These are phyloP conservation scores for Anolis carolinensis DNA, from an alignment of 2,113 vertebrate genomes.

Conservation along the genomic window DNA sequence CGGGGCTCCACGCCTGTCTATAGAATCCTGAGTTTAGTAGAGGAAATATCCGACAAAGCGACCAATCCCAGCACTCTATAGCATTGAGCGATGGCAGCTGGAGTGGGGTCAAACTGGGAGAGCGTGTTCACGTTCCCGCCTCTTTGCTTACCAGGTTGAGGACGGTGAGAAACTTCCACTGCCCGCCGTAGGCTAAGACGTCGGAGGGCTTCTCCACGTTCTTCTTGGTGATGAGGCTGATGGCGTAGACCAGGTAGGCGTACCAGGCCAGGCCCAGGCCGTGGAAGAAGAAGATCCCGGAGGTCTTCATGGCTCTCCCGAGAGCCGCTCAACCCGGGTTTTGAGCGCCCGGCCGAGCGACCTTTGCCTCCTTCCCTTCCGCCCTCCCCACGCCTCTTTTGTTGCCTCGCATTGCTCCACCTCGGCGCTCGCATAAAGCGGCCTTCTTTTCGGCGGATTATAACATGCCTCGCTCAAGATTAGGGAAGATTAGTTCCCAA, in stretches of 20 bases:
- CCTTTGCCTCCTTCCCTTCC: constrained; percentile 35
- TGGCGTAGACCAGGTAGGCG: constrained; percentile 64
- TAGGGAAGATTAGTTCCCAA: constrained; percentile 56
- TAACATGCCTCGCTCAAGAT: constrained; percentile 58
- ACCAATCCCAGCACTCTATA: too few relatives aligned
- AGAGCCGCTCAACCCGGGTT: too few relatives aligned
- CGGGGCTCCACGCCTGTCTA: too few relatives aligned
- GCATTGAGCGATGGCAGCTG: too few relatives aligned
- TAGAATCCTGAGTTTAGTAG: too few relatives aligned
- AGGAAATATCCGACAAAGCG: too few relatives aligned
- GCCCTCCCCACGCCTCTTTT: background rate
- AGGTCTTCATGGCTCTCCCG: constrained; percentile 65
- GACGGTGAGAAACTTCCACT: constrained; percentile 79
- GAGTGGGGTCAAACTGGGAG: too few relatives aligned
- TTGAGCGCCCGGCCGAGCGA: background rate
- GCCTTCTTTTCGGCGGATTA: constrained; percentile 29
- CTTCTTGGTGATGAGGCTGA: background rate
- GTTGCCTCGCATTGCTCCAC: constrained; percentile 3
- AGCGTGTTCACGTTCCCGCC: too few relatives aligned
- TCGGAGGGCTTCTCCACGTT: constrained; percentile 31
- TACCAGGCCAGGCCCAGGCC: constrained; percentile 74
- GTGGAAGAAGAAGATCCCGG: constrained; percentile 58
- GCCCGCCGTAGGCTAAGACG: constrained; percentile 66
- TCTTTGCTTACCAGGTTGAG: constrained; percentile 80
- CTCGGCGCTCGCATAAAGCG: constrained; percentile 39